Evolutionary conservation across 2,113 vertebrate genomes (phyloP), one percentile per base, ranked within the genome.

Genomic region (Myodes glareolus): DNA sequence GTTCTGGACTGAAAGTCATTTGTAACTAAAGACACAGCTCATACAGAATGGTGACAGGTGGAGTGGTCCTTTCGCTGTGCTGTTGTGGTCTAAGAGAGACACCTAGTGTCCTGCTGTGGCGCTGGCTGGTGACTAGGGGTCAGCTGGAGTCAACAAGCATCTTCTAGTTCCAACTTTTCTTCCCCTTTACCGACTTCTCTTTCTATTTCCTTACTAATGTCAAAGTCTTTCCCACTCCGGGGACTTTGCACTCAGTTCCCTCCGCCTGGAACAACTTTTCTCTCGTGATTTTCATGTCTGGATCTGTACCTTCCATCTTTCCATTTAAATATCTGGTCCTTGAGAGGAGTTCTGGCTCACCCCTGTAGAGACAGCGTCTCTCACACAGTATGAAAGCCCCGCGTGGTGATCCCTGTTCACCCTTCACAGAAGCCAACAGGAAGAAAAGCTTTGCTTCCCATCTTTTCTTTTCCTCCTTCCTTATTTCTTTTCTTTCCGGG

Each of bases 41-140:
- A 9, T 7, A 2, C 0, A n/a, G 31, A 1, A 27, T 17, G 3
- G 21, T 27, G 12, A 0, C 1, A 0, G 27, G 52, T 39, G 27
- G 13, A 73, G 27, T 9, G 67, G n/a, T 11, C 42, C 82, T 85
- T 55, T 13, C 0, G 0, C 67, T 16, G 61, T 23, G 7, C n/a
- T 77, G 80, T 2, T 0, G 63, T 52, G 85, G 96, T 95, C 73
- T 90, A 55, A 52, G 21, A 67, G 90, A 89, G 96, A 70, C 95
- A 84, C 42, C 94, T 45, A 3, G 67, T 80, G 97, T 55, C 42
- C 89, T 45, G 31, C 39, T 0, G 0, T 19, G 80, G 33, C 72
- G 80, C 68, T 72, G 39, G 25, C 52, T 17, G 4, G 1, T 42
- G 58, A 61, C 14, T 50, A 17, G 61, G n/a, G 47, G 31, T 58